phyloP scores from a whole-genome alignment of 2,797 vertebrate genomes.

The Sparus aurata region DNA sequence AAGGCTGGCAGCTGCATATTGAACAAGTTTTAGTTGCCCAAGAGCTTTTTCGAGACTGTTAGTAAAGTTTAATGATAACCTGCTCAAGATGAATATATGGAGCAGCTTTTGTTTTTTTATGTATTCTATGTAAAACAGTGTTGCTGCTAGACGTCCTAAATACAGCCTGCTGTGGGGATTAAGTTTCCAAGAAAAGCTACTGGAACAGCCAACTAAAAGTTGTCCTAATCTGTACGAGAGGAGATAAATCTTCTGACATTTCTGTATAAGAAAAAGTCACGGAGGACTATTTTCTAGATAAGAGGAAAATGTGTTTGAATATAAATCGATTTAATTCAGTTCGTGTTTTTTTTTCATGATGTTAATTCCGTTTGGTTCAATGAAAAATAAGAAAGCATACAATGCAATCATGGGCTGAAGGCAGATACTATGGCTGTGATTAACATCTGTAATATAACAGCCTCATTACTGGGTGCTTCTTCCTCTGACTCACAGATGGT shows the following conservation, averaged over 20 bases:
- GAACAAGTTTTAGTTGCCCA: neutral
- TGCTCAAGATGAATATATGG: neutral
- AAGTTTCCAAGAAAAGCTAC: neutral
- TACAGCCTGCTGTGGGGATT: neutral
- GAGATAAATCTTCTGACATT: constrained; percentile 12
- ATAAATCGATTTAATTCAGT: constrained; percentile 6
- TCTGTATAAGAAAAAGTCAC: constrained; percentile 19
- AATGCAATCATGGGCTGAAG: constrained; percentile 26
- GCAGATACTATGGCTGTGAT: constrained; percentile 17
- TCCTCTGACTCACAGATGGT: constrained; percentile 37
- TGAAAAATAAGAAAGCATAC: constrained; percentile 16
- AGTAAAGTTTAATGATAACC: neutral
- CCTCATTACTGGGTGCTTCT: constrained; percentile 11
- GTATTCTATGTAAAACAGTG: neutral
- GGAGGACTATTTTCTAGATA: neutral
- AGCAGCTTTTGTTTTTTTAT: neutral
- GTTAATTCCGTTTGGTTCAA: constrained; percentile 19
- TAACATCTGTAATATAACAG: constrained; percentile 31
- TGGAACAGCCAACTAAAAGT: neutral
- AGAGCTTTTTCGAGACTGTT: neutral
- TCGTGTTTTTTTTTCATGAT: neutral
- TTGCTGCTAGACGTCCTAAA: neutral
- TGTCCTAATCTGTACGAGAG: neutral
- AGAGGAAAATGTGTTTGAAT: constrained; percentile 3
- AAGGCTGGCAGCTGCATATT: neutral